A percentile compares a stretch with the other conserved stretches of the same genome.
These are phyloP conservation scores for Ephydatia muelleri DNA, from an alignment of 37 sponge, comb jelly and placozoan genomes.

Conservation along the genomic window DNA sequence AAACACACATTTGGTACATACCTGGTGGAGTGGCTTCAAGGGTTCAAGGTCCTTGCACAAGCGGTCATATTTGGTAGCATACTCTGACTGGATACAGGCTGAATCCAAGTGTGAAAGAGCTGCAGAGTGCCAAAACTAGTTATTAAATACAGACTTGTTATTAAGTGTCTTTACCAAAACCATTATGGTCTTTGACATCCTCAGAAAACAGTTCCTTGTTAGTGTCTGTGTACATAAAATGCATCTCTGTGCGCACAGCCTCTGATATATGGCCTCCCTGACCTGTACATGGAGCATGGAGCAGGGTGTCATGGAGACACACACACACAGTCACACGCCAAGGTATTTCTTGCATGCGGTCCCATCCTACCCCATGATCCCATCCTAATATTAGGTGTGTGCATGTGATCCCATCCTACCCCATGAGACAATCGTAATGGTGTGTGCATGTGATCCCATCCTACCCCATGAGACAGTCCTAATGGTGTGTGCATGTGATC, in stretches of 20 bases:
- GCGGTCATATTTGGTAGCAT: slow-evolving; percentile 47
- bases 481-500: too few relatives aligned
- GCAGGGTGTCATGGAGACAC: not conserved
- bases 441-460: too few relatives aligned
- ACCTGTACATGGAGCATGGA: not conserved
- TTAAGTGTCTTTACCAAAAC: slow-evolving; percentile 33
- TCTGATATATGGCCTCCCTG: slow-evolving; percentile 15
- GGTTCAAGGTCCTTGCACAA: slow-evolving; percentile 51
- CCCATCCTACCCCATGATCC: too few relatives aligned
- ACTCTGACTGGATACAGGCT: slow-evolving; percentile 21
- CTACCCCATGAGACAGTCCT: too few relatives aligned
- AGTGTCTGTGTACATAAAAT: slow-evolving; percentile 47
- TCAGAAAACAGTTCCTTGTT: slow-evolving; percentile 32
- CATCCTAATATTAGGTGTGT: too few relatives aligned
- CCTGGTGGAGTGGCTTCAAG: slow-evolving; percentile 28
- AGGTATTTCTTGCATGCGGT: too few relatives aligned
- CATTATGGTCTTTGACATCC: slow-evolving; percentile 36
- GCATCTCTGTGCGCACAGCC: slow-evolving; percentile 48
- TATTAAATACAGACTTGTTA: not conserved
- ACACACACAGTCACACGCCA: too few relatives aligned
- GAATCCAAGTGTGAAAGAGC: slow-evolving; percentile 24
- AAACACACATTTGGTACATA: too few relatives aligned
- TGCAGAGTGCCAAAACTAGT: slow-evolving; percentile 38
- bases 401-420: too few relatives aligned
- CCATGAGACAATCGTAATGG: too few relatives aligned